Conservation (phyloP, 2,113 vertebrate species). For the Paramormyrops kingsleyae region DNA sequence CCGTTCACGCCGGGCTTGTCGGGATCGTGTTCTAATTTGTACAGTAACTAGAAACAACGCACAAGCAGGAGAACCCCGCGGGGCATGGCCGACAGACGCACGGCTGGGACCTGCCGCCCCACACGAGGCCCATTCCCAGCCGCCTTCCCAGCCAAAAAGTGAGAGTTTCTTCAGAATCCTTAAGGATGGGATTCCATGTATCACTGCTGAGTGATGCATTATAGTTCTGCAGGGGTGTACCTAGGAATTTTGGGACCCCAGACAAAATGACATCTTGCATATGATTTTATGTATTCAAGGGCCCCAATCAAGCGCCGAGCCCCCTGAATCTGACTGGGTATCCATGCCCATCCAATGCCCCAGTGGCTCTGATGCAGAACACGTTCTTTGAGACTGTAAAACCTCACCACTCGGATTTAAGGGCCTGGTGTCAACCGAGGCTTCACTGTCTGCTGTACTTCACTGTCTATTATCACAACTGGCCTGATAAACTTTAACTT, state of each 20-base stretch:
- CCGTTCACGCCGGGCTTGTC: conserved; percentile 10
- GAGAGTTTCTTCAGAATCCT: background rate
- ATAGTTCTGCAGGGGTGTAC: background rate
- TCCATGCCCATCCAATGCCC: no score
- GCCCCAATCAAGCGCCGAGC: no score
- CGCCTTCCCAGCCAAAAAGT: background rate
- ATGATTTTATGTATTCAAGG: background rate
- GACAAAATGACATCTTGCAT: background rate
- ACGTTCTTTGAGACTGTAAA: background rate
- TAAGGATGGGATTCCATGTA: background rate
- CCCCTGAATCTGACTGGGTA: no score
- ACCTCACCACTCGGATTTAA: background rate
- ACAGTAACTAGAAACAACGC: conserved; percentile 48
- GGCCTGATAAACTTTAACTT: background rate
- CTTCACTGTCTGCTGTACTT: background rate
- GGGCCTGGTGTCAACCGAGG: background rate
- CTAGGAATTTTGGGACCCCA: background rate
- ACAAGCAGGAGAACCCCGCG: background rate
- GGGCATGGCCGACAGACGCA: conserved; percentile 11
- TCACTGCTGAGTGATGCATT: background rate
- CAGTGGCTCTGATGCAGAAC: background rate
- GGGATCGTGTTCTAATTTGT: conserved; percentile 39
- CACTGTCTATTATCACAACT: background rate
- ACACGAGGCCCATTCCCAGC: background rate
- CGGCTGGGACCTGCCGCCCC: background rate